phyloP scores from a whole-genome alignment of 2,797 vertebrate species.

The Malacoctenus gilli region DNA sequence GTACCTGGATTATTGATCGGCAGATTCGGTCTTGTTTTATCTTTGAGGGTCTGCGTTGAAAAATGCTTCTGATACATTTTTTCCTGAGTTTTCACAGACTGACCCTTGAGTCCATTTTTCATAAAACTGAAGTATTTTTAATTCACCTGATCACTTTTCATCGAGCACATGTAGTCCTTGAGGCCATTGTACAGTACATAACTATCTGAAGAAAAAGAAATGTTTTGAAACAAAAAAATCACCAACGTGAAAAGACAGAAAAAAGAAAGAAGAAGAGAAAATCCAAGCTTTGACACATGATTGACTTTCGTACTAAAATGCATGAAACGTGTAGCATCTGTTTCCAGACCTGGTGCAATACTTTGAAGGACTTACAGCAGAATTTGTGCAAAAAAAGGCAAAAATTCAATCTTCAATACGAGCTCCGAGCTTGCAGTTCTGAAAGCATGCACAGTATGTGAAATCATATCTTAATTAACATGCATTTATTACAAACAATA shows the following conservation, averaged over 20 bases:
- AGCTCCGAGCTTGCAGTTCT: conserved; percentile 32
- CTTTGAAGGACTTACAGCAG: conserved; percentile 48
- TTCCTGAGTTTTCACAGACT: conserved; percentile 74
- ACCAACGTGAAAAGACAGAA: background rate
- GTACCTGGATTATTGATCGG: conserved; percentile 27
- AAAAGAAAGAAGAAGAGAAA: background rate
- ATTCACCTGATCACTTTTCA: background rate
- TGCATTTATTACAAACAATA: conserved; percentile 51
- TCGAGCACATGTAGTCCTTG: background rate
- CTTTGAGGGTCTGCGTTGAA: conserved; percentile 48
- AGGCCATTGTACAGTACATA: background rate
- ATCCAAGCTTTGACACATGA: conserved; percentile 3
- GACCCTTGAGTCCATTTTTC: conserved; percentile 47
- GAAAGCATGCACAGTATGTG: conserved; percentile 51
- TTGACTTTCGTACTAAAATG: background rate
- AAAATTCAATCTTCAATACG: conserved; percentile 5
- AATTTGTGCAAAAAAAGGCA: conserved; percentile 38
- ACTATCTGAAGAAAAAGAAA: background rate
- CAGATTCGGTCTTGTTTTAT: conserved; percentile 40
- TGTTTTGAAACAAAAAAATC: conserved; percentile 2
- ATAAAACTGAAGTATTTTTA: conserved; percentile 17
- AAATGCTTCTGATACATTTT: conserved; percentile 26
- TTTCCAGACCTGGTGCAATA: background rate
- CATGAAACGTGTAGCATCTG: background rate
- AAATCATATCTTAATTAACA: conserved; percentile 51